A percentile compares a stretch with the other conserved stretches of the same genome.
Evolutionary conservation across 2,888 invertebrate genomes (phyloP).

Genomic region (Odontothrips loti): DNA sequence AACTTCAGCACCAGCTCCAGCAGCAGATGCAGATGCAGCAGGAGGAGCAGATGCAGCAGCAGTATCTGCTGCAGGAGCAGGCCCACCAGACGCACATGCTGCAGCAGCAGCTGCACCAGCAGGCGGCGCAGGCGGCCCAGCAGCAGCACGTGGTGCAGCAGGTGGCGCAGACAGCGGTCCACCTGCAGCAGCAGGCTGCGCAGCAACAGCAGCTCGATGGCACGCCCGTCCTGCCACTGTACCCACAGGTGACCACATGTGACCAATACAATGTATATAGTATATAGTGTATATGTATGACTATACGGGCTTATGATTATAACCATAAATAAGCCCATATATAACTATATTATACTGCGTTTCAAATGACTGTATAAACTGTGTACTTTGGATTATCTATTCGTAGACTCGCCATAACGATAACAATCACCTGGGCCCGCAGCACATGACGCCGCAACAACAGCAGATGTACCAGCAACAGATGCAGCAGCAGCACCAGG

Average conservation of each 20-base stretch:
- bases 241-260: too few relatives aligned
- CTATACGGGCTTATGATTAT: too few relatives aligned
- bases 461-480: conserved; percentile 48
- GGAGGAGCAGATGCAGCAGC: conserved; percentile 53
- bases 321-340: too few relatives aligned
- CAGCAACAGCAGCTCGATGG: conserved; percentile 51
- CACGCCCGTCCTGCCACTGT: conserved; percentile 36
- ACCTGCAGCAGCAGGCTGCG: conserved; percentile 54
- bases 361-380: too few relatives aligned
- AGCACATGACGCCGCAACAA: conserved; percentile 59
- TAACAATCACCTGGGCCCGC: conserved; percentile 41
- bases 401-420: too few relatives aligned
- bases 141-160: conserved; percentile 53
- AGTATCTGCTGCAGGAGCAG: conserved; percentile 52
- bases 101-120: conserved; percentile 50
- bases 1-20: conserved; percentile 34
- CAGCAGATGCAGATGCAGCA: conserved; percentile 50
- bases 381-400: too few relatives aligned
- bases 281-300: too few relatives aligned
- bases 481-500: conserved; percentile 50
- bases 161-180: conserved; percentile 45
- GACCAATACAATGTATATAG: too few relatives aligned
- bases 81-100: conserved; percentile 42
- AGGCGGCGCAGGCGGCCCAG: conserved; percentile 54
- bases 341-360: too few relatives aligned